A percentile compares a stretch with the other conserved stretches of the same genome.
Evolutionary conservation across 92 coral and sea anemone species (phyloP).

Genomic region (Heliopora coerulea): DNA sequence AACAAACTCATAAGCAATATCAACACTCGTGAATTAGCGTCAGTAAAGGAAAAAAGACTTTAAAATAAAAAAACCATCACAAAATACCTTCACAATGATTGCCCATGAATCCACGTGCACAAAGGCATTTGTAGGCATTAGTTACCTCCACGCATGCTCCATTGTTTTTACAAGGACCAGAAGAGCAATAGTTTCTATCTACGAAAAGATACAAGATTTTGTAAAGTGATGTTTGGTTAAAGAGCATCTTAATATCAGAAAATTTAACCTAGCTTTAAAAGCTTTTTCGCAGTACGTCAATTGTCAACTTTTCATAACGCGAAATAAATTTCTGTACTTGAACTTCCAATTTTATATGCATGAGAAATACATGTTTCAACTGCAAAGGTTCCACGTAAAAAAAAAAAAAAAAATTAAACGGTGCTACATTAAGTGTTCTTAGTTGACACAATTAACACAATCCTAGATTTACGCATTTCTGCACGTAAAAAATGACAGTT

Average conservation of each 20-base stretch:
- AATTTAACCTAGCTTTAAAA: neutral
- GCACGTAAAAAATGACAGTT: no score
- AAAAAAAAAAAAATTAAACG: no score
- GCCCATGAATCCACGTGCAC: slow-evolving; percentile 45
- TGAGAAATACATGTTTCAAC: no score
- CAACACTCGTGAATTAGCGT: neutral
- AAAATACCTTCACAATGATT: slow-evolving; percentile 81
- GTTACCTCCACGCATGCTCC: slow-evolving; percentile 47
- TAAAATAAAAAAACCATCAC: neutral
- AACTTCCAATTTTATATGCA: no score
- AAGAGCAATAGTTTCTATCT: slow-evolving; percentile 83
- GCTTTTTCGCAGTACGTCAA: no score
- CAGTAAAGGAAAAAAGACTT: neutral
- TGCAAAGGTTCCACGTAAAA: no score
- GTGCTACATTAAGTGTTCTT: no score
- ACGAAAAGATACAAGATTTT: neutral
- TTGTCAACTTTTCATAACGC: no score
- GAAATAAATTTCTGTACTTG: no score
- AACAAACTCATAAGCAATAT: no score
- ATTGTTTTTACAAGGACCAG: slow-evolving; percentile 81
- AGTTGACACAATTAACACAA: no score
- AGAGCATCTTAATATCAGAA: neutral
- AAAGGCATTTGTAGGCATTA: slow-evolving; percentile 44
- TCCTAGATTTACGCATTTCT: no score
- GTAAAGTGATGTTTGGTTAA: neutral